Base-by-base conservation (phyloP, 1,140 invertebrate species). In the Lasioglossum baleicum region DNA sequence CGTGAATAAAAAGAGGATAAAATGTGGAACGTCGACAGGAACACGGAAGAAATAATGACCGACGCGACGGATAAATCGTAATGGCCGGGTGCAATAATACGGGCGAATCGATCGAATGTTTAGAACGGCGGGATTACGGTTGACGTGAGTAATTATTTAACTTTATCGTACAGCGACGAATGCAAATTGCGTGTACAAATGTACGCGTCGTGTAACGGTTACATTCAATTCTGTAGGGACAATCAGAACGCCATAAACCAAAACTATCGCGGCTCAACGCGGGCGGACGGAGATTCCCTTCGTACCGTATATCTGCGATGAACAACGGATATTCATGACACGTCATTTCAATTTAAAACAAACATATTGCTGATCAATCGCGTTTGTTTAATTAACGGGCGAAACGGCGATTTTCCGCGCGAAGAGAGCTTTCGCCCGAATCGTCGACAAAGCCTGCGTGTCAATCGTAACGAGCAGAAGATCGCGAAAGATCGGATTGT, bases 201-300 rank as follows among this genome's bases (percentile, higher is more conserved):
- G 15, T 40, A 61, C 42, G 61, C n/a, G 11, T 78, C 42, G 22
- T 10, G 48, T 56, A 68, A 68, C 40, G 31, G 74, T 8, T 61
- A 61, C 61, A 58, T 56, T 53, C 72, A 53, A 61, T 51, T 67
- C 64, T 73, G 53, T n/a, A 31, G 60, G 44, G 72, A 66, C 56
- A 66, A 78, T 78, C 74, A 44, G 61, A 60, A 73, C 65, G 66
- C 70, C 67, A 82, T 85, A 85, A 85, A 85, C 83, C 83, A 85
- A 84, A 85, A 85, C 74, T 84, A 82, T 82, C 70, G 56, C 51
- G 22, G 71, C 20, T 58, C 60, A n/a, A 73, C 74, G 56, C 51
- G 42, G 42, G 5, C 44, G 42, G 40, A 10, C 61, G 15, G 69
- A 72, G 66, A 70, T 64, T 69, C 82, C 81, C 72, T 74, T 84